A percentile compares a stretch with the other conserved stretches of the same genome.
These are phyloP conservation scores for Atherinosoma microstoma DNA, from an alignment of 2,797 vertebrate genomes.

Conservation along the genomic window DNA sequence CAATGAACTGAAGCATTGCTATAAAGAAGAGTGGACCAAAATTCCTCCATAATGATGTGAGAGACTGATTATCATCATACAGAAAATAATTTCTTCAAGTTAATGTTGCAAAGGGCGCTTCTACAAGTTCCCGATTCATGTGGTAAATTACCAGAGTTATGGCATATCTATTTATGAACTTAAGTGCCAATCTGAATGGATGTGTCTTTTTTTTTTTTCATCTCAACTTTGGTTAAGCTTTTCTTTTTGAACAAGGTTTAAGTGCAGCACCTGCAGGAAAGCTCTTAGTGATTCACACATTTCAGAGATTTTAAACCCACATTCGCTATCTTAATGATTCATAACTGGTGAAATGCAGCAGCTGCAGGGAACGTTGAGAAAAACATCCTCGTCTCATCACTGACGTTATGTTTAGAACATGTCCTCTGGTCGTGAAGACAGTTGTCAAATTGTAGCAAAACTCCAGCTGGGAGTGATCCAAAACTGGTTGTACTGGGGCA, in stretches of 20 bases:
- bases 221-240: neutral
- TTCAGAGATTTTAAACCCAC: constrained; percentile 11
- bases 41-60: neutral
- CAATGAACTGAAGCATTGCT: neutral
- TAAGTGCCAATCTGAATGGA: neutral
- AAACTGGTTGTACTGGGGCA: constrained; percentile 22
- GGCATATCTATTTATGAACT: neutral
- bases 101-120: neutral
- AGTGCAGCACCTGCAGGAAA: constrained; percentile 38
- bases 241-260: constrained; percentile 5
- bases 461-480: constrained; percentile 19
- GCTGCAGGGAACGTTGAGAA: constrained; percentile 21
- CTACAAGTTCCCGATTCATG: neutral
- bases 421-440: constrained; percentile 28
- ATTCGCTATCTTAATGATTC: constrained; percentile 34
- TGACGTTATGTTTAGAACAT: constrained; percentile 34
- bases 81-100: neutral
- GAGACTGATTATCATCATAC: neutral
- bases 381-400: constrained; percentile 17
- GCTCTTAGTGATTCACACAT: constrained; percentile 26
- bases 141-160: neutral
- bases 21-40: neutral
- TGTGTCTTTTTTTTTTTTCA: neutral
- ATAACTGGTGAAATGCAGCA: constrained; percentile 17
- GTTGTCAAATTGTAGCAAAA: constrained; percentile 4